Conservation (phyloP, 1,140 invertebrate species). For the Heterodera carotae region DNA sequence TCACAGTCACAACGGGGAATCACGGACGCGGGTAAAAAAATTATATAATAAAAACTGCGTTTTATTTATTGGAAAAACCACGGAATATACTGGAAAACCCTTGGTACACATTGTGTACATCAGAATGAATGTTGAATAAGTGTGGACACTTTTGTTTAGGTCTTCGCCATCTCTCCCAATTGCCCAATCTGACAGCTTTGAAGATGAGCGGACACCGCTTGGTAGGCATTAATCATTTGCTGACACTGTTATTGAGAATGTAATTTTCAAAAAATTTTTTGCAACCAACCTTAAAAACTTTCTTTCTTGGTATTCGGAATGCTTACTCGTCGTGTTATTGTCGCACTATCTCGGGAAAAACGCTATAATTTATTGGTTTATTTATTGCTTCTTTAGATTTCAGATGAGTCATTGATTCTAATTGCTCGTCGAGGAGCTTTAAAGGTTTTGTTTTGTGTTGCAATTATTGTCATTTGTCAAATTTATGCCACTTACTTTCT, state of each 20-base stretch:
- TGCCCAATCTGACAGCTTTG: constrained; percentile 3
- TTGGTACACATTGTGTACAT: too few species aligned
- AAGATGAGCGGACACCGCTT: constrained; percentile 14
- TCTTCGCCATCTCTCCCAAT: constrained; percentile 5
- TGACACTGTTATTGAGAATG: too few species aligned
- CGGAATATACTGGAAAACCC: too few species aligned
- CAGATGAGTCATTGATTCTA: constrained; percentile 19
- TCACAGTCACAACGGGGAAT: constrained; percentile 19
- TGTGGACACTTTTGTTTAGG: neutral
- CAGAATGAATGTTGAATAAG: neutral
- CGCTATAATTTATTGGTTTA: too few species aligned
- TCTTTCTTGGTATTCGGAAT: too few species aligned
- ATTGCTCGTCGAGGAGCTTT: constrained; percentile 11
- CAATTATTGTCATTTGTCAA: neutral
- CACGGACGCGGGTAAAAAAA: constrained; percentile 10
- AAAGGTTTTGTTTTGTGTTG: constrained; percentile 1
- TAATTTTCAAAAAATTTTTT: too few species aligned
- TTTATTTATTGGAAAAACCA: too few species aligned
- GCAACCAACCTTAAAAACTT: too few species aligned
- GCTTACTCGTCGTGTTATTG: too few species aligned
- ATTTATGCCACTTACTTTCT: neutral
- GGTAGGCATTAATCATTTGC: too few species aligned
- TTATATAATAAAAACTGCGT: neutral
- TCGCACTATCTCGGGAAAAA: too few species aligned
- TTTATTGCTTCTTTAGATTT: neutral